A percentile compares a stretch with the other conserved stretches of the same genome.
These are phyloP conservation scores for Adelphocoris suturalis DNA, from an alignment of 2,888 invertebrate species.

Conservation along the genomic window DNA sequence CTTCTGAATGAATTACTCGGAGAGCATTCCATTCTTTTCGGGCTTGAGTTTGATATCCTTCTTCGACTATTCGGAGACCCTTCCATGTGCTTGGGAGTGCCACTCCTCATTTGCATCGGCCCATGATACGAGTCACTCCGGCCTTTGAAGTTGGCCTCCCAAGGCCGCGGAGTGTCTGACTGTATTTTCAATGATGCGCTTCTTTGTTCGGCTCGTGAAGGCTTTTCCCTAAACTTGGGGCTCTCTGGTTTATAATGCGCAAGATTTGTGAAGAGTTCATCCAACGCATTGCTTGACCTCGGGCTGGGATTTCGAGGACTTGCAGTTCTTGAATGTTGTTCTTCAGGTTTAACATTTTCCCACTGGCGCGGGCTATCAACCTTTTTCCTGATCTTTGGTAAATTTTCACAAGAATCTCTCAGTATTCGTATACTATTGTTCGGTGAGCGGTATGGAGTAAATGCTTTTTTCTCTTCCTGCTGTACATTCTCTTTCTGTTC, in stretches of 20 bases:
- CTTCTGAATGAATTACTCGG: slow-evolving; percentile 64
- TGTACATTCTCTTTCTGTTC: slow-evolving; percentile 60
- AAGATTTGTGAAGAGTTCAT: slow-evolving; percentile 60
- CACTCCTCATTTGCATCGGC: slow-evolving; percentile 53
- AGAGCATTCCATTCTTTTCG: slow-evolving; percentile 59
- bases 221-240: slow-evolving; percentile 64
- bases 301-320: slow-evolving; percentile 53
- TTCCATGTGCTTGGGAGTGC: slow-evolving; percentile 64
- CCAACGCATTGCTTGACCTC: slow-evolving; percentile 20
- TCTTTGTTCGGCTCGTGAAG: slow-evolving; percentile 49
- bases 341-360: slow-evolving; percentile 53
- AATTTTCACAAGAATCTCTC: slow-evolving; percentile 67
- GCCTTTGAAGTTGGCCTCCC: slow-evolving; percentile 64
- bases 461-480: slow-evolving; percentile 44
- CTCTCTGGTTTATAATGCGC: slow-evolving; percentile 52
- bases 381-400: slow-evolving; percentile 66
- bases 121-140: slow-evolving; percentile 67
- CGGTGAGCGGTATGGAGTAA: slow-evolving; percentile 40
- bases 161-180: slow-evolving; percentile 63
- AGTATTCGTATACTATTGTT: slow-evolving; percentile 54
- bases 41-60: slow-evolving; percentile 57
- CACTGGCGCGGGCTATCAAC: slow-evolving; percentile 46
- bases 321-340: slow-evolving; percentile 45
- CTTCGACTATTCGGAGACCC: slow-evolving; percentile 62
- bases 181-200: slow-evolving; percentile 69